These are phyloP conservation scores for Hyperoodon ampullatus DNA, from an alignment of 2,113 vertebrate species.

Conservation along the genomic window DNA sequence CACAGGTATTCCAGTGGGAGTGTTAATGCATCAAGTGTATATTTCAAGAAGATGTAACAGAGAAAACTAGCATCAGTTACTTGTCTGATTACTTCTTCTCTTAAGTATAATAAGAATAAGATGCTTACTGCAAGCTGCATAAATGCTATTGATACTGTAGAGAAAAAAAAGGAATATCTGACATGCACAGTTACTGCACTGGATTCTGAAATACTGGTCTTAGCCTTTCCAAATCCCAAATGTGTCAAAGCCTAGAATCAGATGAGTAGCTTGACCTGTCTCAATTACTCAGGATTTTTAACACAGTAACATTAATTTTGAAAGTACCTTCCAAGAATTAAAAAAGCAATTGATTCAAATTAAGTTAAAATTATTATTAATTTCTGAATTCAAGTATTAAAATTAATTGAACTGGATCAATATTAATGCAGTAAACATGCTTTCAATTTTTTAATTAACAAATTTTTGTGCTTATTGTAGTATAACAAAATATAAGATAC, in stretches of 20 bases:
- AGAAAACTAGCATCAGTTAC: neutral
- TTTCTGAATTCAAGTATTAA: neutral
- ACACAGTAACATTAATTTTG: neutral
- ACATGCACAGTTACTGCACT: neutral
- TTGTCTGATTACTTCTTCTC: neutral
- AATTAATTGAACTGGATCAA: neutral
- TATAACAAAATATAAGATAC: neutral
- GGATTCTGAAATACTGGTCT: neutral
- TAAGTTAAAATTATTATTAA: neutral
- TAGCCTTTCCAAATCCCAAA: neutral
- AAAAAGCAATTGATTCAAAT: neutral
- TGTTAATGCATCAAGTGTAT: neutral
- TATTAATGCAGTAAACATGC: constrained; percentile 29
- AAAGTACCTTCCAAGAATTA: neutral
- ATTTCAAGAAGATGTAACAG: neutral
- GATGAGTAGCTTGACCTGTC: neutral
- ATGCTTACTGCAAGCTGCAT: neutral
- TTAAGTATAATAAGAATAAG: too few species aligned
- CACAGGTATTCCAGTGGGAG: neutral
- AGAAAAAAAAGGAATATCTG: neutral
- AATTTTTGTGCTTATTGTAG: neutral
- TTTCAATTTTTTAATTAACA: constrained; percentile 12
- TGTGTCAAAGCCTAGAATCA: neutral
- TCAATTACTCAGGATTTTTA: neutral
- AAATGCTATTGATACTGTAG: neutral